These are phyloP conservation scores for Microctonus brassicae DNA, from an alignment of 2,888 invertebrate genomes.

Conservation along the genomic window DNA sequence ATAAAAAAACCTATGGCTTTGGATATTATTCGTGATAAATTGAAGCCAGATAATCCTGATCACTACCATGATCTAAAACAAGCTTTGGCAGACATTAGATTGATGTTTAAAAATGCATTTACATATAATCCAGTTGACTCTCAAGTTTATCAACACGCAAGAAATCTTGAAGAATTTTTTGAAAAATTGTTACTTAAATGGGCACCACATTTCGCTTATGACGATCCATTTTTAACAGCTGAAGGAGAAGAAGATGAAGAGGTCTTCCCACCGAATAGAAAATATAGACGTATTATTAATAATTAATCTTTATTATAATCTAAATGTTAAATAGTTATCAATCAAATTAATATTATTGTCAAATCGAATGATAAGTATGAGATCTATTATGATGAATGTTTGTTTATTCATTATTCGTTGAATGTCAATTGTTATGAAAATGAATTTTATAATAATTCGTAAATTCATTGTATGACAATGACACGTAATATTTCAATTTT, in stretches of 20 bases:
- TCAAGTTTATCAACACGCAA: constrained; percentile 83
- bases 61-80: constrained; percentile 83
- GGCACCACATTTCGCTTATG: constrained; percentile 82
- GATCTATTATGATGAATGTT: background rate
- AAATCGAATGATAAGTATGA: background rate
- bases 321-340: background rate
- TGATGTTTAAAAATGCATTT: constrained; percentile 91
- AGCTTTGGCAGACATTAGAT: constrained; percentile 84
- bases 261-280: constrained; percentile 71
- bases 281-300: constrained; percentile 71
- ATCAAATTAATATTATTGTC: background rate
- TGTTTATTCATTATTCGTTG: background rate
- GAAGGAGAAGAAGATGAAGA: constrained; percentile 70
- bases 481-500: background rate
- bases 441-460: background rate
- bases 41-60: constrained; percentile 80
- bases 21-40: constrained; percentile 84
- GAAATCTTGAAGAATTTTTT: constrained; percentile 87
- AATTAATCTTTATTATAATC: constrained; percentile 58
- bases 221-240: constrained; percentile 67
- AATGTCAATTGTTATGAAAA: background rate
- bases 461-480: background rate
- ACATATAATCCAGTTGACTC: constrained; percentile 86
- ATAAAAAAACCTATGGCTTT: constrained; percentile 87
- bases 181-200: constrained; percentile 85